Base-by-base conservation (phyloP, 1,140 invertebrate genomes). In the Drosophila jambulina region DNA sequence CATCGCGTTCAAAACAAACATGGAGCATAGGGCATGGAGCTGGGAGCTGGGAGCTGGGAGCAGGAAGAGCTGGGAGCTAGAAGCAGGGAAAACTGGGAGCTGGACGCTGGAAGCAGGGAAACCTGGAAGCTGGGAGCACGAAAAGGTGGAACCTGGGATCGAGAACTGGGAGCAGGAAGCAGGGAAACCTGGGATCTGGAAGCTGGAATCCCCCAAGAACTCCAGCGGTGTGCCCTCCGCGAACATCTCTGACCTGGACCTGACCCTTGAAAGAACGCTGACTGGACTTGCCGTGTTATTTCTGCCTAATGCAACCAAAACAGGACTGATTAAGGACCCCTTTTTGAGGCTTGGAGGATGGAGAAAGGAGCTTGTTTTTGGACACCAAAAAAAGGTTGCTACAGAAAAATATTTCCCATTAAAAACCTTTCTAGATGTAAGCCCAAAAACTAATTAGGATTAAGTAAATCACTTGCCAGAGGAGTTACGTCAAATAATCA, bases 1-100 rank as follows among this genome's bases (percentile, higher is more conserved):
- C 75, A 60, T 51, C 25, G 60, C 64, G 45, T 51, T 63, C 38
- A 79, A 68, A 83, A 84, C 76, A 83, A 84, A 84, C 70, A 84
- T 75, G 60, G 54, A 83, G 53, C 74, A 43, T 45, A 51, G 51
- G 15, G 29, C 51, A 53, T 2, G 45, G 23, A 25, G n/a, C 3
- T 17, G 5, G 12, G n/a, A 23, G 51, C 10, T 19, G 13, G 32
- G 13, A 36, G 36, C 36, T 17, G 36, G 36, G 13, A 40, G 17
- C 36, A 17, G 36, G 36, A 17, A 17, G 36, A 17, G 4, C 15
- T 38, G 36, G 36, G 17, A 46, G 15, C 49, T 27, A 13, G 46
- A 15, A n/a, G 25, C 46, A 4, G 6, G 29, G 3, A 8, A 29
- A 29, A 7, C 29, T 29, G 29, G 40, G n/a, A 19, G 40, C 40